A percentile compares a stretch with the other conserved stretches of the same genome.
Evolutionary conservation across 2,113 vertebrate genomes (phyloP).

Genomic region (Galeopterus variegatus): DNA sequence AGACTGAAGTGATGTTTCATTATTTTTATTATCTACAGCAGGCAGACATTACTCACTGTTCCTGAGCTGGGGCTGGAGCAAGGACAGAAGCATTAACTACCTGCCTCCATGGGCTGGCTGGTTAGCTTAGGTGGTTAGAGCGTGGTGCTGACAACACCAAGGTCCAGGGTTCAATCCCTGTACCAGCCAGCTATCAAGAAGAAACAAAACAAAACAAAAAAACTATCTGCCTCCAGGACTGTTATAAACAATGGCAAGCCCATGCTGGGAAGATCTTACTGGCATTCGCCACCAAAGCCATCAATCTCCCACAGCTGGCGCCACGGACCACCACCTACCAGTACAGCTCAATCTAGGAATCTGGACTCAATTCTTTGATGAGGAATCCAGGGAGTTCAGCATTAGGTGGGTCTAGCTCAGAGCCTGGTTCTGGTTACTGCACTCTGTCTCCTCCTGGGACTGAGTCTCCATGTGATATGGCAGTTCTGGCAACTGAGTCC

Average conservation of each 20-base stretch:
- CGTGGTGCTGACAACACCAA: no score
- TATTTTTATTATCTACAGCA: conserved; percentile 9
- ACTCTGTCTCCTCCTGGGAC: not conserved
- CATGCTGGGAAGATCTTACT: not conserved
- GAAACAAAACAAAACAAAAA: no score
- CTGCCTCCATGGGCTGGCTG: not conserved
- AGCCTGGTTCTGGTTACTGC: not conserved
- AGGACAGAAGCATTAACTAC: not conserved
- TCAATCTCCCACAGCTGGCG: not conserved
- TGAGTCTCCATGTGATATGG: not conserved
- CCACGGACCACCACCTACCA: conserved; percentile 16
- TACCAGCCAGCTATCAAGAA: no score
- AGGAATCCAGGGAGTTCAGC: not conserved
- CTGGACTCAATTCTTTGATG: not conserved
- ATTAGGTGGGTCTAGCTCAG: not conserved
- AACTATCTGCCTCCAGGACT: not conserved
- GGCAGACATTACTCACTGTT: conserved; percentile 21
- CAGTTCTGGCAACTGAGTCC: conserved; percentile 11
- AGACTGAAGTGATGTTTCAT: not conserved
- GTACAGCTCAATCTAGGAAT: not conserved
- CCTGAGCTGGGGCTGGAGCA: conserved; percentile 6
- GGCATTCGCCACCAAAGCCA: conserved; percentile 2
- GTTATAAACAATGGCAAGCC: conserved; percentile 7
- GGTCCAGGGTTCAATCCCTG: no score
- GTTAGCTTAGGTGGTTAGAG: no score